Evolutionary conservation across 1,140 invertebrate species (phyloP).

Genomic region (Venturia canescens): DNA sequence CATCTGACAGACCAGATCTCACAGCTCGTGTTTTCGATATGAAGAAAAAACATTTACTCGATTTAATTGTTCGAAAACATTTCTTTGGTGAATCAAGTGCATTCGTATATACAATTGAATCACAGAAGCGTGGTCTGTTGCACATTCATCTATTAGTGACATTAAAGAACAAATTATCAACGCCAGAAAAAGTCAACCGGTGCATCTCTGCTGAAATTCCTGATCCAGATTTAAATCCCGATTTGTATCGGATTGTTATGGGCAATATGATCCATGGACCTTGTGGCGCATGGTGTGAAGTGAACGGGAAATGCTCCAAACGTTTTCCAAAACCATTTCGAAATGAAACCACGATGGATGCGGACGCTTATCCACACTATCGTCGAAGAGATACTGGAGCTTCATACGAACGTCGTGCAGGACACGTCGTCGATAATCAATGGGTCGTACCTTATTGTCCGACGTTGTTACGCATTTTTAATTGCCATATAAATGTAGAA

Average conservation of each 20-base stretch:
- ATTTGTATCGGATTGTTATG: constrained; percentile 46
- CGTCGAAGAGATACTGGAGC: constrained; percentile 1
- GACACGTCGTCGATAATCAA: constrained; percentile 55
- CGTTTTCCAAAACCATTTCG: constrained; percentile 57
- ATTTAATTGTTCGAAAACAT: constrained; percentile 38
- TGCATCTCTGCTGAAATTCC: constrained; percentile 54
- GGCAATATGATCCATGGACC: constrained; percentile 63
- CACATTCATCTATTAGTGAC: constrained; percentile 49
- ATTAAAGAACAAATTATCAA: constrained; percentile 53
- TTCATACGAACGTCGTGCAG: constrained; percentile 10
- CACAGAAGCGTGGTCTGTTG: constrained; percentile 43
- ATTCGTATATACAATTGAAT: constrained; percentile 30
- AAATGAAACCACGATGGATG: constrained; percentile 58
- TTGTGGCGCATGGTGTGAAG: constrained; percentile 61
- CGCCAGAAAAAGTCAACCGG: constrained; percentile 45
- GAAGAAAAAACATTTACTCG: constrained; percentile 32
- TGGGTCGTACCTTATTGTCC: constrained; percentile 60
- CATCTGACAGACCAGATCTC: constrained; percentile 65
- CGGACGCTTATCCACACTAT: constrained; percentile 59
- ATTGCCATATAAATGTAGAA: constrained; percentile 32
- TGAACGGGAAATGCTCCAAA: constrained; percentile 56
- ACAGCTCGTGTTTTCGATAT: constrained; percentile 38
- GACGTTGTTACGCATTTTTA: background rate
- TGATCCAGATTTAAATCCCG: constrained; percentile 42
- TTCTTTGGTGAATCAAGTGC: constrained; percentile 33